Evolutionary conservation across 1,140 invertebrate species (phyloP).

Genomic region (Metopolophium dirhodum): DNA sequence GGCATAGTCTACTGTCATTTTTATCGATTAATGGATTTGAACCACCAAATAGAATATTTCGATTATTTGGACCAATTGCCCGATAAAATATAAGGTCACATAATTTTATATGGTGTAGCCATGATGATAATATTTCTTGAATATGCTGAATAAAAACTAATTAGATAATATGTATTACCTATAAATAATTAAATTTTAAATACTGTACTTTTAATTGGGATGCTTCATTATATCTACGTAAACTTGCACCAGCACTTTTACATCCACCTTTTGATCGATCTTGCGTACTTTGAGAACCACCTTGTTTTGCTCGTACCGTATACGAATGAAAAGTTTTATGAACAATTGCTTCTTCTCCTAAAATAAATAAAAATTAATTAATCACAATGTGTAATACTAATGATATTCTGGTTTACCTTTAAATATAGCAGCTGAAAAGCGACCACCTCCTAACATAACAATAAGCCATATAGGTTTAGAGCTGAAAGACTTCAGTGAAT

Average conservation of each 20-base stretch:
- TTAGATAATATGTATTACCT: not conserved
- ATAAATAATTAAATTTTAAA: not conserved
- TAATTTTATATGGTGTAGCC: constrained; percentile 71
- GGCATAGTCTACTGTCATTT: constrained; percentile 72
- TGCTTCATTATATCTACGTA: constrained; percentile 81
- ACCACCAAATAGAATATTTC: constrained; percentile 76
- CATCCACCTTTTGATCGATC: constrained; percentile 73
- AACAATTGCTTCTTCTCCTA: constrained; percentile 68
- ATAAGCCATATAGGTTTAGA: constrained; percentile 70
- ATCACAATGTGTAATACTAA: not conserved
- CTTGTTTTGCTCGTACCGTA: constrained; percentile 83
- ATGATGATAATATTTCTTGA: constrained; percentile 75
- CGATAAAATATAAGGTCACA: constrained; percentile 82
- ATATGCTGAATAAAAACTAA: constrained; percentile 72
- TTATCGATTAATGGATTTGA: constrained; percentile 73
- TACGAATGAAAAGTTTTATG: constrained; percentile 91
- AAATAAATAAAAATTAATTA: constrained; percentile 47
- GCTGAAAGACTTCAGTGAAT: not conserved
- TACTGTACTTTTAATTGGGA: constrained; percentile 62
- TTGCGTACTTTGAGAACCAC: constrained; percentile 75
- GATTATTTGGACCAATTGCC: constrained; percentile 77
- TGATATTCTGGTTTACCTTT: constrained; percentile 65
- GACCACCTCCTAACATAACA: constrained; percentile 83
- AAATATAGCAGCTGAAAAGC: constrained; percentile 86
- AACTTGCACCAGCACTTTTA: constrained; percentile 81